Base-by-base conservation (phyloP, 2,113 vertebrate genomes). In the Antechinus flavipes region DNA sequence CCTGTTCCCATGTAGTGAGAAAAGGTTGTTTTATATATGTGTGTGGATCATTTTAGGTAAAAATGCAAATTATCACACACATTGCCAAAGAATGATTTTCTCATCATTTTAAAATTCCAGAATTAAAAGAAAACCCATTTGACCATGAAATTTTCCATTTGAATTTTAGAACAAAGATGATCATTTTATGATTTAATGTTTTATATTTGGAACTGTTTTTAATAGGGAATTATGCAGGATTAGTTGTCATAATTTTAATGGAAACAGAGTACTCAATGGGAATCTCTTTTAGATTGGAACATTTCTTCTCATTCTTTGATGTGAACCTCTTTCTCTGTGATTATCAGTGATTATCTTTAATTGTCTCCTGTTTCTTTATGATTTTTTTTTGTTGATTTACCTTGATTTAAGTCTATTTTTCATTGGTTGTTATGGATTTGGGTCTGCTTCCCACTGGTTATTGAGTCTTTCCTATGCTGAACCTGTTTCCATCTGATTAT, bases 401-500 rank as follows among this genome's bases (percentile, higher is more conserved):
- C 91, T 98, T 97, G 96, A 97, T 97, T 98, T 97, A 90, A 96
- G 68, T 97, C 95, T 94, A 90, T 0, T 91, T 98, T 97, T 97
- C 9, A 91, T 95, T 97, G 97, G 93, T 97, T 97, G 42, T 97
- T 98, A 94, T 8, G 89, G 95, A 97, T 98, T 98, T 97, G 84
- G 96, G 90, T 95, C 96, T 96, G 23, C 61, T 98, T 98, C 97
- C 97, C 89, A 98, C 95, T 96, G 97, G 84, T 89, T 98, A 96
- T 97, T 61, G 94, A 97, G 94, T 93, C 96, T 96, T 98, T 98
- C 58, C 53, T 97, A 49, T 94, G 93, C 98, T 93, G 95, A 98
- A 97, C 95, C 95, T 89, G 53, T 98, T 98, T 97, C 97, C 97
- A 58, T 96, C 90, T 98, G 98, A 98, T 98, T 98, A 98, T 97